A percentile compares a stretch with the other conserved stretches of the same genome.
These are phyloP conservation scores for Ia io DNA, from an alignment of 2,113 vertebrate genomes.

Conservation along the genomic window DNA sequence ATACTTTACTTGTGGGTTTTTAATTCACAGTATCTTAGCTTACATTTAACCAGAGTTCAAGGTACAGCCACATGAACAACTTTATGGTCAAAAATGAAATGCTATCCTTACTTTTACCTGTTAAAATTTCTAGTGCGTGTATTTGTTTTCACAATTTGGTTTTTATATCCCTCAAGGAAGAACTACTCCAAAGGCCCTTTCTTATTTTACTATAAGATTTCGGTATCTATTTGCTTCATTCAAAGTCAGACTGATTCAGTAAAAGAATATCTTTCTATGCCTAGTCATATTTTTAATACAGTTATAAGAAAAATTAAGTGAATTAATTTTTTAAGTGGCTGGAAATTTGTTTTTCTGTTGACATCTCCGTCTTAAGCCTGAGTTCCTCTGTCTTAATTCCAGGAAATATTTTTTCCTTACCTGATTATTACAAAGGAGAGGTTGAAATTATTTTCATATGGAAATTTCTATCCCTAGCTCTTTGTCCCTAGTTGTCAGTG, in stretches of 20 bases:
- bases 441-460: conserved; percentile 71
- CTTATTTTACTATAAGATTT: conserved; percentile 34
- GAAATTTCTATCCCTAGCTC: conserved; percentile 67
- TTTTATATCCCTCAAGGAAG: background rate
- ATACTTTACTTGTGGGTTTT: background rate
- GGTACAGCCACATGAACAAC: background rate
- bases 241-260: conserved; percentile 50
- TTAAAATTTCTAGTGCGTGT: background rate
- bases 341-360: conserved; percentile 87
- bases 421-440: conserved; percentile 79
- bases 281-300: conserved; percentile 85
- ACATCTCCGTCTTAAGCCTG: conserved; percentile 87
- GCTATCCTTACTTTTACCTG: background rate
- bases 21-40: background rate
- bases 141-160: background rate
- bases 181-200: background rate
- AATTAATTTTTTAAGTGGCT: conserved; percentile 87
- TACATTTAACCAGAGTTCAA: background rate
- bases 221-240: conserved; percentile 32
- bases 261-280: conserved; percentile 77
- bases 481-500: background rate
- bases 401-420: conserved; percentile 83
- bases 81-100: too few species aligned
- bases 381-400: conserved; percentile 88
- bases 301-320: conserved; percentile 86